Conservation (phyloP, 2,113 vertebrate genomes). For the Eptesicus fuscus region DNA sequence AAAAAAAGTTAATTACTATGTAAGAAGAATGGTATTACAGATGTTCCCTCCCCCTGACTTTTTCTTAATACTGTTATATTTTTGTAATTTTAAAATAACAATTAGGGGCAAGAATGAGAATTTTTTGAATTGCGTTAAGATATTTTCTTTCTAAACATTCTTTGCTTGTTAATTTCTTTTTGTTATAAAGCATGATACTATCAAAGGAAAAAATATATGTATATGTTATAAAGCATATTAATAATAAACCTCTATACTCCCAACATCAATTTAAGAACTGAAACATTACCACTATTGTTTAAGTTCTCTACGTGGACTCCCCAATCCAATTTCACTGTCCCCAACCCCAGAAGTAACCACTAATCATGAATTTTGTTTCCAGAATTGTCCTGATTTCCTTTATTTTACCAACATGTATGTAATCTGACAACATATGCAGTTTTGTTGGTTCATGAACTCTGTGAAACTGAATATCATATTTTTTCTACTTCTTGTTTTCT, state of each 20-base stretch:
- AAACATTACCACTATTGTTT: not conserved
- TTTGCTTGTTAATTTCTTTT: not conserved
- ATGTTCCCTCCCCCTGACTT: not conserved
- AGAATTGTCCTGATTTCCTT: not conserved
- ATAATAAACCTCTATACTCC: not conserved
- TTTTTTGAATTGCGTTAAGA: not conserved
- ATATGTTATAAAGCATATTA: not conserved
- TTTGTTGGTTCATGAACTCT: not conserved
- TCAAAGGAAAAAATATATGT: not conserved
- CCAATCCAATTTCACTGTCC: not conserved
- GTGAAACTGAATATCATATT: not conserved
- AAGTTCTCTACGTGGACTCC: not conserved
- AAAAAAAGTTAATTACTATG: not conserved
- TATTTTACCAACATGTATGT: not conserved
- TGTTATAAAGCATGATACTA: not conserved
- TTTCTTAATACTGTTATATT: not conserved
- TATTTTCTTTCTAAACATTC: not conserved
- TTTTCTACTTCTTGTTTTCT: not conserved
- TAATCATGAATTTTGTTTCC: not conserved
- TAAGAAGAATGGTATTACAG: not conserved
- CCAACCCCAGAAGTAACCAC: not conserved
- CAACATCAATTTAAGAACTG: not conserved
- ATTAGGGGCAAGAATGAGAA: not conserved
- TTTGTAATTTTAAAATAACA: slow-evolving; percentile 5
- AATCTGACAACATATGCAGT: not conserved